Percentiles rank a stretch among this genome's conserved stretches.
These are phyloP conservation scores for Triops cancriformis DNA, from an alignment of 1,140 invertebrate species.

Conservation along the genomic window DNA sequence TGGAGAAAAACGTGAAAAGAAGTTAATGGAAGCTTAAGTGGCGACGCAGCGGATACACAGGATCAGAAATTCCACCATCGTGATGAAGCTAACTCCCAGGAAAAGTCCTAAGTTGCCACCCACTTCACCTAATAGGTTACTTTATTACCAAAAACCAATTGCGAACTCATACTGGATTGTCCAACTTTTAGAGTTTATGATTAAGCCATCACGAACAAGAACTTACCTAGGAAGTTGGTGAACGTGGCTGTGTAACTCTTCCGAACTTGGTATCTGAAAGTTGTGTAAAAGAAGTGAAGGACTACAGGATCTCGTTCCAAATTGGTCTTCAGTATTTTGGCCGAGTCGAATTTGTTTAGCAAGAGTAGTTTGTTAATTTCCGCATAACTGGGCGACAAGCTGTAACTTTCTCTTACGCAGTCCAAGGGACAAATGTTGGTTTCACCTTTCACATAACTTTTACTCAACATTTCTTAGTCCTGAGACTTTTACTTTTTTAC, in stretches of 20 bases:
- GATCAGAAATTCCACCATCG: background rate
- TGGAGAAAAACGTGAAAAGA: too few species aligned
- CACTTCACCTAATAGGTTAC: conserved; percentile 11
- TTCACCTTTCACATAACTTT: background rate
- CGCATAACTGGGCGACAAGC: background rate
- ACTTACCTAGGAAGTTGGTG: background rate
- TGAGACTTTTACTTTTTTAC: background rate
- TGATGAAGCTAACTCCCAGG: conserved; percentile 7
- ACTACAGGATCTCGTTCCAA: background rate
- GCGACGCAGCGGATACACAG: conserved; percentile 7
- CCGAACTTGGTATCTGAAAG: background rate
- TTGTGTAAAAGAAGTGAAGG: background rate
- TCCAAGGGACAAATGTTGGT: background rate
- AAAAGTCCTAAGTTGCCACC: conserved; percentile 18
- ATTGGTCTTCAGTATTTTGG: too few species aligned
- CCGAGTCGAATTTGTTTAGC: too few species aligned
- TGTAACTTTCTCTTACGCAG: background rate
- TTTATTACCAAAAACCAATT: too few species aligned
- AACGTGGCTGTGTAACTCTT: background rate
- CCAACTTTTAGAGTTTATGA: background rate
- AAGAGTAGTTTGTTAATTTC: background rate
- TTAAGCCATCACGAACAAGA: background rate
- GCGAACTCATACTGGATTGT: background rate
- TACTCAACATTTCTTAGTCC: background rate
- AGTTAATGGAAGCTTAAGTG: too few species aligned